Evolutionary conservation across 2,113 vertebrate species (phyloP).

Genomic region (Pollimyrus isidori): DNA sequence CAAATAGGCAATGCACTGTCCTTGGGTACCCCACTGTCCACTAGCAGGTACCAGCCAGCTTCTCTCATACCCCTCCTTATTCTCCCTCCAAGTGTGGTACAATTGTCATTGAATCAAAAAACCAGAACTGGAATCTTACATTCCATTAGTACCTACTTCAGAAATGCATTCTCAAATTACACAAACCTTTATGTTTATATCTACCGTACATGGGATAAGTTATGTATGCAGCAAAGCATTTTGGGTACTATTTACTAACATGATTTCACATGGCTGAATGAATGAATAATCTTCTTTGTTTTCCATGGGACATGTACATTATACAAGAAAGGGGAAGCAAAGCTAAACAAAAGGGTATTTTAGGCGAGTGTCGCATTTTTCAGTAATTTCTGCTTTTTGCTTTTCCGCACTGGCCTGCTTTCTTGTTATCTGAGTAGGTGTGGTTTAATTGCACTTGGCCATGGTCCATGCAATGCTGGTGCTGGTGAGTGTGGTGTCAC

Average conservation of each 20-base stretch:
- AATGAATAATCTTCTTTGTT: not conserved
- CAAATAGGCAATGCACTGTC: not conserved
- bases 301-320: not conserved
- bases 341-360: not conserved
- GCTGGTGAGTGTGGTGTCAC: not conserved
- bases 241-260: not conserved
- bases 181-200: conserved; percentile 6
- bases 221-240: conserved; percentile 4
- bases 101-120: not conserved
- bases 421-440: not conserved
- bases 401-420: not conserved
- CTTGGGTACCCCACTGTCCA: not conserved
- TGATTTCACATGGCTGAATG: not conserved
- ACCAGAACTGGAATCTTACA: not conserved
- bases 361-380: not conserved
- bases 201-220: not conserved
- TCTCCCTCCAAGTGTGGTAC: not conserved
- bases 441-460: conserved; percentile 1
- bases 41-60: not conserved
- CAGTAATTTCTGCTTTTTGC: not conserved
- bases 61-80: not conserved
- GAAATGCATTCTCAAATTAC: not conserved
- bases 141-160: not conserved
- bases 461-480: not conserved
- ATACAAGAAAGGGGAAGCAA: not conserved